Conservation (phyloP, 2,797 vertebrate genomes). For the Sitta carolinensis region DNA sequence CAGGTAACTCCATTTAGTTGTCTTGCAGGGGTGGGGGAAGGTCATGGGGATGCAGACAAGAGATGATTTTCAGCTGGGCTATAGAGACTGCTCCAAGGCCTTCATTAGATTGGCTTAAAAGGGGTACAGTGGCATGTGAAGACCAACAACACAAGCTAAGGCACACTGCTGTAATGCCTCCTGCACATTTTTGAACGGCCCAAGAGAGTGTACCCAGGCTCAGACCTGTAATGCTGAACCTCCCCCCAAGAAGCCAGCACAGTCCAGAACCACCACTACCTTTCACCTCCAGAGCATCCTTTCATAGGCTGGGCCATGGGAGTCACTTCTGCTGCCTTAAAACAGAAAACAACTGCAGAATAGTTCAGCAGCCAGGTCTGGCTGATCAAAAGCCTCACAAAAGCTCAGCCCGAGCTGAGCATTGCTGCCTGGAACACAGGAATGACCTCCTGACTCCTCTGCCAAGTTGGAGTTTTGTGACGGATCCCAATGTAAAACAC, state of each 20-base stretch:
- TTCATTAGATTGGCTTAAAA: background rate
- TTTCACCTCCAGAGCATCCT: background rate
- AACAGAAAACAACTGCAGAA: background rate
- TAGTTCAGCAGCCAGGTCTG: background rate
- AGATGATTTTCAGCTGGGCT: background rate
- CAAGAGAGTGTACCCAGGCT: too few relatives aligned
- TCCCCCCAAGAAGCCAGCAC: background rate
- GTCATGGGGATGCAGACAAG: rapidly evolving
- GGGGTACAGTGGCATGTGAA: background rate
- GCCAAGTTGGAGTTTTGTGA: background rate
- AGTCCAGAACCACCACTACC: background rate
- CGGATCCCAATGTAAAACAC: background rate
- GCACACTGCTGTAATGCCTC: background rate
- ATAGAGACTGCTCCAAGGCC: background rate
- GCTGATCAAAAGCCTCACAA: background rate
- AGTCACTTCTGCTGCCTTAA: background rate
- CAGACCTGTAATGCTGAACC: background rate
- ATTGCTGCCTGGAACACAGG: background rate
- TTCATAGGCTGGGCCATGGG: background rate
- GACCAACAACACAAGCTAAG: background rate
- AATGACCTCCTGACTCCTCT: background rate
- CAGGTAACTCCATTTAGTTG: background rate
- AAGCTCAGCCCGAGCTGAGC: background rate
- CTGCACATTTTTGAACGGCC: rapidly evolving
- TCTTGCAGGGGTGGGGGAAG: background rate